Percentiles rank a stretch among this genome's conserved stretches.
These are phyloP conservation scores for Allophyes oxyacanthae DNA, from an alignment of 2,888 invertebrate genomes.

Conservation along the genomic window DNA sequence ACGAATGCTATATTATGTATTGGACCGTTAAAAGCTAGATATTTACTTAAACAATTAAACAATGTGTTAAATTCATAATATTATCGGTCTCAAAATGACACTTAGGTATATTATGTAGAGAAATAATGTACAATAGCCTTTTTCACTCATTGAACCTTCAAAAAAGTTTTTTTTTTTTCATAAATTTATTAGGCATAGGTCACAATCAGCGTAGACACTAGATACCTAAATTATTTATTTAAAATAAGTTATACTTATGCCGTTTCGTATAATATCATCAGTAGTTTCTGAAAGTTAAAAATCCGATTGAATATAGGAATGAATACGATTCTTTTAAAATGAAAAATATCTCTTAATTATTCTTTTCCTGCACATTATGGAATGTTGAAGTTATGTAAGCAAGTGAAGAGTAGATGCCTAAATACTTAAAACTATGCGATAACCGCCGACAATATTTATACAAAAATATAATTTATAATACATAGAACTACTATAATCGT, in stretches of 20 bases:
- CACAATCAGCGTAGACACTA: constrained; percentile 17
- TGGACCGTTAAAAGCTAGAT: constrained; percentile 70
- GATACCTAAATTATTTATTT: constrained; percentile 22
- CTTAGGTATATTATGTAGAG: constrained; percentile 33
- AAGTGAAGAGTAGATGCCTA: constrained; percentile 52
- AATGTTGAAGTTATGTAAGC: constrained; percentile 55
- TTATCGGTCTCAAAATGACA: constrained; percentile 42
- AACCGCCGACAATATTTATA: constrained; percentile 81
- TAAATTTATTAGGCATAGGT: constrained; percentile 24
- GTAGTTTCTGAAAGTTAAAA: constrained; percentile 46
- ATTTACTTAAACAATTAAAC: constrained; percentile 46
- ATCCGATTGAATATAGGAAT: constrained; percentile 26
- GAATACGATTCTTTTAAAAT: neutral
- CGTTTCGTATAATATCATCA: constrained; percentile 26
- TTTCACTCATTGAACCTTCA: constrained; percentile 26
- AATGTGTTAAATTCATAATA: constrained; percentile 45
- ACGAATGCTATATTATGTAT: constrained; percentile 50
- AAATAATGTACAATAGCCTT: constrained; percentile 48
- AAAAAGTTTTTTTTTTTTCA: constrained; percentile 21
- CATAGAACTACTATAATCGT: constrained; percentile 68
- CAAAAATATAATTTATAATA: constrained; percentile 85
- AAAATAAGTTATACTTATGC: constrained; percentile 20
- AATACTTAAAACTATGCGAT: constrained; percentile 72
- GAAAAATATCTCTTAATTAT: constrained; percentile 29
- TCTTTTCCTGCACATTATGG: constrained; percentile 46